These are phyloP conservation scores for Rhagonycha fulva DNA, from an alignment of 2,888 invertebrate genomes.

Conservation along the genomic window DNA sequence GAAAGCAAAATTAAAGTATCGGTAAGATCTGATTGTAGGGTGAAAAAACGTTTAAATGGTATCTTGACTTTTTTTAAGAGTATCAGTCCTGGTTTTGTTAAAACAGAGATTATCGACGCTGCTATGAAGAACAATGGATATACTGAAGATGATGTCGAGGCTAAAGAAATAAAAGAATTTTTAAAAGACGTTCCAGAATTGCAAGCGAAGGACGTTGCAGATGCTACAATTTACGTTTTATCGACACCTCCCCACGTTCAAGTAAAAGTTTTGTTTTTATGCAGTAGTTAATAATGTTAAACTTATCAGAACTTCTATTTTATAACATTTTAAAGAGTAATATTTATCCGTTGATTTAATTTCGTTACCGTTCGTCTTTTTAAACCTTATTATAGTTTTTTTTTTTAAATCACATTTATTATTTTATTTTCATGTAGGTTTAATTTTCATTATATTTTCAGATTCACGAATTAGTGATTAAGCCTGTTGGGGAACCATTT, in stretches of 20 bases:
- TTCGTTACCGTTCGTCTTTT: too few relatives aligned
- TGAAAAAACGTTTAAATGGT: neutral
- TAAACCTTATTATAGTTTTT: too few relatives aligned
- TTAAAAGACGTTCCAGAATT: slow-evolving; percentile 1
- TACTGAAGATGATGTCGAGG: neutral
- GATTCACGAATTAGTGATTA: neutral
- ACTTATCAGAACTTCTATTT: too few relatives aligned
- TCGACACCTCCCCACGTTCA: slow-evolving; percentile 41
- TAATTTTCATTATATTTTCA: neutral
- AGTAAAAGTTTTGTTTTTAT: slow-evolving; percentile 16
- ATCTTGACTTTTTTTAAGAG: slow-evolving; percentile 33
- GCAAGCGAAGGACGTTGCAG: slow-evolving; percentile 34
- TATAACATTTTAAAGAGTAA: too few relatives aligned
- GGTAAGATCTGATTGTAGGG: neutral
- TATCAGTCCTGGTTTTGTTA: slow-evolving; percentile 41
- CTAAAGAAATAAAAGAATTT: neutral
- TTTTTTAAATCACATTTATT: too few relatives aligned
- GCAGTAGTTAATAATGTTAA: too few relatives aligned
- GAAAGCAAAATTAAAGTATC: neutral
- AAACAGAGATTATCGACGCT: slow-evolving; percentile 30
- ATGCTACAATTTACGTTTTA: slow-evolving; percentile 37
- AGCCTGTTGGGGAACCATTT: neutral
- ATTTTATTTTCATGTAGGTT: too few relatives aligned
- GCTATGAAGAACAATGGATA: neutral
- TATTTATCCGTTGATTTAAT: too few relatives aligned